Evolutionary conservation across 2,888 invertebrate species (phyloP).

Genomic region (Leucoptera coffeella): DNA sequence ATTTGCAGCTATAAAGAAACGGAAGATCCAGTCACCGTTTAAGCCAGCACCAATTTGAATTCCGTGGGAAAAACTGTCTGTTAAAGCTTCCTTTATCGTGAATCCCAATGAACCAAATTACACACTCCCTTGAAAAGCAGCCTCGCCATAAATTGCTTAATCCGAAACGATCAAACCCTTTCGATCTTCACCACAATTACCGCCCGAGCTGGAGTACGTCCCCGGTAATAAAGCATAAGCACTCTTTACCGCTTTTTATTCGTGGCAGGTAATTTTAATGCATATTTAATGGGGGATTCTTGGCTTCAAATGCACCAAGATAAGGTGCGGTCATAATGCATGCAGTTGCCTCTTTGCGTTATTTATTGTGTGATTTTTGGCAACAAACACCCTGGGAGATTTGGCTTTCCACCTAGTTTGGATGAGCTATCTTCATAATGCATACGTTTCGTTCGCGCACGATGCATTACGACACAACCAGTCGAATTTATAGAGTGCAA

Average conservation of each 20-base stretch:
- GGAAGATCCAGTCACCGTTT: too few species aligned
- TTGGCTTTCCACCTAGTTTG: slow-evolving; percentile 41
- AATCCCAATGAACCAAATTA: too few species aligned
- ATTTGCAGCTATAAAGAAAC: too few species aligned
- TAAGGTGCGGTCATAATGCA: slow-evolving; percentile 50
- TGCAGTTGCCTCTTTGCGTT: slow-evolving; percentile 43
- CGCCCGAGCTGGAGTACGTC: too few species aligned
- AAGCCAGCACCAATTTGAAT: too few species aligned
- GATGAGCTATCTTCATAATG: slow-evolving; percentile 53
- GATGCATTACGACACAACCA: too few species aligned
- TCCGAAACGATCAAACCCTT: slow-evolving; percentile 6
- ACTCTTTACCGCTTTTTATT: slow-evolving; percentile 35
- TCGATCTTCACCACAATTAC: slow-evolving; percentile 10
- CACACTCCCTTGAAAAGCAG: neutral
- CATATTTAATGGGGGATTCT: slow-evolving; percentile 52
- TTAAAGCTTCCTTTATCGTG: too few species aligned
- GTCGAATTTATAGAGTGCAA: too few species aligned
- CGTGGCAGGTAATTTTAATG: slow-evolving; percentile 50
- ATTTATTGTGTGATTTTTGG: slow-evolving; percentile 54
- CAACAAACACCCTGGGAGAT: slow-evolving; percentile 36
- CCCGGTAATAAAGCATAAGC: slow-evolving; percentile 15
- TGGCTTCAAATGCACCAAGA: slow-evolving; percentile 52
- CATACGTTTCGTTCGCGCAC: slow-evolving; percentile 37
- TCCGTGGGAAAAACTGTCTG: too few species aligned
- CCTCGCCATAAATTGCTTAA: slow-evolving; percentile 13